These are phyloP conservation scores for Sibirionetta formosa DNA, from an alignment of 2,797 vertebrate genomes.

Conservation along the genomic window DNA sequence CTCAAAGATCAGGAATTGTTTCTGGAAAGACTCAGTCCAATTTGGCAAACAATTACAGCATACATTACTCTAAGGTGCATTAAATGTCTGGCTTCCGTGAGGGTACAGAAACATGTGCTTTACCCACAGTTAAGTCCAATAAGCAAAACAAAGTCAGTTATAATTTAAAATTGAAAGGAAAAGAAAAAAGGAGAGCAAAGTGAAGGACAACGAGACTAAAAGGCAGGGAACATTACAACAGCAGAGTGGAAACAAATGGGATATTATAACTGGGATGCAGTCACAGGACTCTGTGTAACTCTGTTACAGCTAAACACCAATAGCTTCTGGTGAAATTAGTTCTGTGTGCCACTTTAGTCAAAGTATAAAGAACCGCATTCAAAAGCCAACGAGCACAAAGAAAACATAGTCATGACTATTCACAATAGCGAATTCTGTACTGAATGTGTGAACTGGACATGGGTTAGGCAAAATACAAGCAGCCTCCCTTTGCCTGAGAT, in stretches of 20 bases:
- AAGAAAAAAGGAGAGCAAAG: neutral
- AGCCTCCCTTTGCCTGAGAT: neutral
- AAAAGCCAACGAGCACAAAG: constrained; percentile 33
- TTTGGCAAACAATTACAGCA: neutral
- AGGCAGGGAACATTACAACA: neutral
- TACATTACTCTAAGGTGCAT: neutral
- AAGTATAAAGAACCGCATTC: constrained; percentile 69
- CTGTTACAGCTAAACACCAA: constrained; percentile 32
- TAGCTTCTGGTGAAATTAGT: constrained; percentile 31
- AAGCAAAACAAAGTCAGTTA: neutral
- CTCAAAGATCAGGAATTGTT: neutral
- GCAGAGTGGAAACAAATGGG: constrained; percentile 32
- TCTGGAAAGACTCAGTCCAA: neutral
- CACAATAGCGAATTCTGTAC: constrained; percentile 9
- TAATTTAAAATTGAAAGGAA: neutral
- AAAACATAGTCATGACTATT: constrained; percentile 28
- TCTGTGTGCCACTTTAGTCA: constrained; percentile 2
- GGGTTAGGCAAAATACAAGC: constrained; percentile 17
- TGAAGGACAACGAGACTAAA: neutral
- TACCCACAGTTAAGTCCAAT: neutral
- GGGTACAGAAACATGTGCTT: neutral
- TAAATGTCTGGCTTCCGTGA: neutral
- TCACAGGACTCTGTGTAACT: constrained; percentile 61
- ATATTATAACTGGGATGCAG: constrained; percentile 18
- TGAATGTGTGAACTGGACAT: neutral